Percentiles rank a stretch among this genome's conserved stretches.
Evolutionary conservation across 2,113 vertebrate species (phyloP).

Genomic region (Elephantulus edwardii): DNA sequence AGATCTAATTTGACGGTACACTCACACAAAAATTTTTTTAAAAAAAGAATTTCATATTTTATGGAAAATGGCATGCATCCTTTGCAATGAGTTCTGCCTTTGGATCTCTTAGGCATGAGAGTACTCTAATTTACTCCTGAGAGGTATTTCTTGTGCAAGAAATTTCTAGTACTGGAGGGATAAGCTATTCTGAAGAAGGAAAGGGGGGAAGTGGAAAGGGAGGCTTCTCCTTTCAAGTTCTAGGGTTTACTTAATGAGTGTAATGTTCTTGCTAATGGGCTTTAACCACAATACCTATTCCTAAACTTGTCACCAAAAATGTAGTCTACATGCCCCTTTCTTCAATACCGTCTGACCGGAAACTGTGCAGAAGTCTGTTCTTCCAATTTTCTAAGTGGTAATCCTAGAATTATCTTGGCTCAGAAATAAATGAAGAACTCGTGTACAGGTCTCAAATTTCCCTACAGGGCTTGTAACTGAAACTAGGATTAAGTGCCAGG

Average conservation of each 20-base stretch:
- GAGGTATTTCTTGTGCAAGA: constrained; percentile 57
- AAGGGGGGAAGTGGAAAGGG: neutral
- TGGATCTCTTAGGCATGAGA: neutral
- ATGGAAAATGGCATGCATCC: constrained; percentile 42
- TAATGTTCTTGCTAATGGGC: constrained; percentile 78
- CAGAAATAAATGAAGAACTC: constrained; percentile 77
- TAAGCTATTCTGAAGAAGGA: neutral
- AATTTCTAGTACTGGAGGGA: constrained; percentile 49
- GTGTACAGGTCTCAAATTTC: constrained; percentile 74
- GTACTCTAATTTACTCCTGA: constrained; percentile 18
- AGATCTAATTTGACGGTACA: no score
- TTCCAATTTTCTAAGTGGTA: constrained; percentile 76
- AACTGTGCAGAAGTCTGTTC: constrained; percentile 57
- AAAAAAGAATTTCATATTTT: no score
- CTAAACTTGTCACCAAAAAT: constrained; percentile 67
- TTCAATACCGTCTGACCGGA: constrained; percentile 63
- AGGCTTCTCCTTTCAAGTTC: constrained; percentile 45
- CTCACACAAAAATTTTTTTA: no score
- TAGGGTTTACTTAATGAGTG: constrained; percentile 67
- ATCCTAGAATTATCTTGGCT: constrained; percentile 82
- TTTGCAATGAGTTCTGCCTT: constrained; percentile 4
- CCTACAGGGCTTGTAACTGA: constrained; percentile 63
- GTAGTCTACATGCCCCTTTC: neutral
- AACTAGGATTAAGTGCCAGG: constrained; percentile 71
- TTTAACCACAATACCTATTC: constrained; percentile 69